Evolutionary conservation across 2,113 vertebrate species (phyloP).

Genomic region (Scomber japonicus): DNA sequence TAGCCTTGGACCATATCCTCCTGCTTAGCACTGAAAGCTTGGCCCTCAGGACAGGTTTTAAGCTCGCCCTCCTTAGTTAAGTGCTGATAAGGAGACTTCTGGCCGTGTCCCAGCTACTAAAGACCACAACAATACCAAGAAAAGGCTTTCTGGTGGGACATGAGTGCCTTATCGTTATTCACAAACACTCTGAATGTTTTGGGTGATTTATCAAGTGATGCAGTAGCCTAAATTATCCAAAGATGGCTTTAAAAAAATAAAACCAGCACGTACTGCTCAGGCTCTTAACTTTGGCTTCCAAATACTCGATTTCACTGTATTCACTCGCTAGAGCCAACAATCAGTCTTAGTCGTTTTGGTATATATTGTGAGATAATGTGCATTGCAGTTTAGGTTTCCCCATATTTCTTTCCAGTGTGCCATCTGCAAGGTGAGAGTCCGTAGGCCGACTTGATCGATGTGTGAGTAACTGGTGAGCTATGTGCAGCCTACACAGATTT

Average conservation of each 20-base stretch:
- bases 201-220: constrained; percentile 55
- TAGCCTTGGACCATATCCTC: constrained; percentile 35
- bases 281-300: background rate
- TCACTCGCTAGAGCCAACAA: constrained; percentile 11
- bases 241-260: constrained; percentile 1
- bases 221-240: constrained; percentile 20
- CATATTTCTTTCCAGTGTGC: constrained; percentile 36
- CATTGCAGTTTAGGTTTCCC: background rate
- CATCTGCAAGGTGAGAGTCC: constrained; percentile 16
- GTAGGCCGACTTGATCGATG: background rate
- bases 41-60: constrained; percentile 72
- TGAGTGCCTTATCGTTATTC: constrained; percentile 47
- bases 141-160: constrained; percentile 52
- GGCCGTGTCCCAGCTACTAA: constrained; percentile 60
- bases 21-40: constrained; percentile 59
- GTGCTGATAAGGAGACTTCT: constrained; percentile 76
- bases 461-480: constrained; percentile 50
- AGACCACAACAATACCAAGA: constrained; percentile 65
- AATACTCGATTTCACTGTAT: constrained; percentile 12
- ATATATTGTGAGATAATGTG: no score
- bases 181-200: constrained; percentile 55
- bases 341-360: background rate
- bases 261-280: background rate
- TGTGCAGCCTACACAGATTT: constrained; percentile 28
- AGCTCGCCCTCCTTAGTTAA: constrained; percentile 52